A percentile compares a stretch with the other conserved stretches of the same genome.
These are phyloP conservation scores for Nineta flava DNA, from an alignment of 2,888 invertebrate genomes.

Conservation along the genomic window DNA sequence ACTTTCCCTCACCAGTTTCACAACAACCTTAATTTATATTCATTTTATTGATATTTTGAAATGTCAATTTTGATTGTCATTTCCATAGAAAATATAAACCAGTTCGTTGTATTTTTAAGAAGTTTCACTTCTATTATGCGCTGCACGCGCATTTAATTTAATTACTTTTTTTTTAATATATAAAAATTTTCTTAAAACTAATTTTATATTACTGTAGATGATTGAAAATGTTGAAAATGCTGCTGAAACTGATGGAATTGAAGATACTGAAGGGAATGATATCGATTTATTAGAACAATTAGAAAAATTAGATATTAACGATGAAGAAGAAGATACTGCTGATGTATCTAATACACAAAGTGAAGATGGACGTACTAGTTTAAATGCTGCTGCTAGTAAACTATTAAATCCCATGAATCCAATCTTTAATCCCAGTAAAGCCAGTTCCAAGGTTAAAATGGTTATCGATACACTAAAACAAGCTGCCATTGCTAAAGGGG, in stretches of 20 bases:
- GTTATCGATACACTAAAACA: conserved; percentile 39
- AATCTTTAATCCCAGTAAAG: conserved; percentile 40
- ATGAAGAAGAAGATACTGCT: conserved; percentile 19
- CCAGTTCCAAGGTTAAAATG: conserved; percentile 48
- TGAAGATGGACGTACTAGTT: conserved; percentile 28
- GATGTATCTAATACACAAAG: conserved; percentile 11
- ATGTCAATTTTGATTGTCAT: too few species aligned
- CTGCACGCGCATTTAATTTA: too few species aligned
- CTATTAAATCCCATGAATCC: conserved; percentile 53
- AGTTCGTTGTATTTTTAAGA: too few species aligned
- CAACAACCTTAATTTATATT: too few species aligned
- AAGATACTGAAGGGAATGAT: conserved; percentile 27
- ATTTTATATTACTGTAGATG: conserved; percentile 28
- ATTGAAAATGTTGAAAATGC: conserved; percentile 29
- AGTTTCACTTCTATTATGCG: too few species aligned
- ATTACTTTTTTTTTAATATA: too few species aligned
- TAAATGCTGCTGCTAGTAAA: conserved; percentile 40
- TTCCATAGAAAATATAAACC: too few species aligned
- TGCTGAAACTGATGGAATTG: conserved; percentile 20
- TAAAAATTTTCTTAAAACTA: too few species aligned
- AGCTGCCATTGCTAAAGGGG: conserved; percentile 33
- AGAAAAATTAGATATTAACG: conserved; percentile 39
- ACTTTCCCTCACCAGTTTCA: too few species aligned
- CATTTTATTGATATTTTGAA: too few species aligned
- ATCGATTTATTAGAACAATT: conserved; percentile 47